Evolutionary conservation across 1,140 invertebrate species (phyloP).

Genomic region (Zaprionus taronus): DNA sequence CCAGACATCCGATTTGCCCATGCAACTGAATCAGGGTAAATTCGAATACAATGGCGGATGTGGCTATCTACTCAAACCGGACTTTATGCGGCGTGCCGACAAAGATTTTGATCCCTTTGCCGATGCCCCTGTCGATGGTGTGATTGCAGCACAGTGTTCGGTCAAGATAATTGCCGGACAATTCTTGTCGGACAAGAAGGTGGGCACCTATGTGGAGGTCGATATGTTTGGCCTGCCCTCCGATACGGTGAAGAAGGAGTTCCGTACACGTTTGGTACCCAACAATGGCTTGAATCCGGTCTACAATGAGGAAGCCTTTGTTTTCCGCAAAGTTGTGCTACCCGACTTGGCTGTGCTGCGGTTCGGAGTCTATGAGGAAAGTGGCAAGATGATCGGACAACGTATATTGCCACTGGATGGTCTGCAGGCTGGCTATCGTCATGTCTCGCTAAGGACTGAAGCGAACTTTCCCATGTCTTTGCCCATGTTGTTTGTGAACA

Average conservation of each 20-base stretch:
- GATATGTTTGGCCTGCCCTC: constrained; percentile 99
- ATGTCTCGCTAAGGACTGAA: constrained; percentile 98
- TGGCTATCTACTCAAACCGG: constrained; percentile 98
- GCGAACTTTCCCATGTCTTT: constrained; percentile 99
- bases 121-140: constrained; percentile 99
- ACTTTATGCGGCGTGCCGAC: constrained; percentile 99
- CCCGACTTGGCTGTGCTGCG: constrained; percentile 98
- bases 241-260: constrained; percentile 99
- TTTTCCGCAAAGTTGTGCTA: constrained; percentile 99
- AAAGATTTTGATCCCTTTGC: constrained; percentile 99
- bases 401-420: constrained; percentile 98
- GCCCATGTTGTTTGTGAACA: constrained; percentile 99
- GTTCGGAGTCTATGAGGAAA: constrained; percentile 99
- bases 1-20: constrained; percentile 99
- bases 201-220: constrained; percentile 99
- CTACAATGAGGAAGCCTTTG: constrained; percentile 99
- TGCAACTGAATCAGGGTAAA: constrained; percentile 99
- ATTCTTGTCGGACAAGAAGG: constrained; percentile 99
- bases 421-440: constrained; percentile 98
- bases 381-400: constrained; percentile 98
- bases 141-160: constrained; percentile 99
- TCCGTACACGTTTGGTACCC: constrained; percentile 97
- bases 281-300: constrained; percentile 98
- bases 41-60: constrained; percentile 99
- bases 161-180: constrained; percentile 99